These are phyloP conservation scores for Neosalanx taihuensis DNA, from an alignment of 2,797 vertebrate genomes.

Conservation along the genomic window DNA sequence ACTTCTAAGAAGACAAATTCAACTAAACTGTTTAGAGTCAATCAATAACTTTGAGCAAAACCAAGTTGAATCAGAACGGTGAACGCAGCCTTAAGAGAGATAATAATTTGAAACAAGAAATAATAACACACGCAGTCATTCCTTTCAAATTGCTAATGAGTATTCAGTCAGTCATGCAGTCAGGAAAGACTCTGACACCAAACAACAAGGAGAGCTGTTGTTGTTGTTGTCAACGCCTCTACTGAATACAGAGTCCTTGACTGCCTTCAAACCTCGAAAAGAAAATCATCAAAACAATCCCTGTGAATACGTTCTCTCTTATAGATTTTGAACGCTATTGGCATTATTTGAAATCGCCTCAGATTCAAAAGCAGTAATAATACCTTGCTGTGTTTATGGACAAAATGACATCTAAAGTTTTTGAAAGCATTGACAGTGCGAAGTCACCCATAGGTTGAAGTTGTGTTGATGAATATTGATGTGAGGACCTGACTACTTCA, in stretches of 20 bases:
- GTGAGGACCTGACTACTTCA: too few species aligned
- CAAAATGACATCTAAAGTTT: neutral
- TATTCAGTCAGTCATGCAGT: constrained; percentile 12
- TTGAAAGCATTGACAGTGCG: neutral
- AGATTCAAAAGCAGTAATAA: constrained; percentile 20
- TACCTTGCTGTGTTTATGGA: constrained; percentile 9
- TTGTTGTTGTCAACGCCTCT: neutral
- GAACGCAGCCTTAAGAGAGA: neutral
- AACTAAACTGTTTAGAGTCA: neutral
- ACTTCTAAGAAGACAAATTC: neutral
- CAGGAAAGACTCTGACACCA: neutral
- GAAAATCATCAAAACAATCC: constrained; percentile 6
- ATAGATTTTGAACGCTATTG: constrained; percentile 2
- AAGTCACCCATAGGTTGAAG: neutral
- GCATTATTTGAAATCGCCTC: neutral
- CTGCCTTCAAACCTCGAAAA: constrained; percentile 6
- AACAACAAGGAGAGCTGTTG: constrained; percentile 5
- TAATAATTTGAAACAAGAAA: neutral
- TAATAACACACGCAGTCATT: neutral
- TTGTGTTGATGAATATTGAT: neutral
- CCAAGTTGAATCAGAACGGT: neutral
- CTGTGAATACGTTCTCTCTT: constrained; percentile 1
- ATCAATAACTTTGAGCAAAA: neutral
- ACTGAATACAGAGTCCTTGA: neutral
- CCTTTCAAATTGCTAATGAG: constrained; percentile 6